Percentiles rank a stretch among this genome's conserved stretches.
These are phyloP conservation scores for Catharus ustulatus DNA, from an alignment of 2,797 vertebrate genomes.

Conservation along the genomic window DNA sequence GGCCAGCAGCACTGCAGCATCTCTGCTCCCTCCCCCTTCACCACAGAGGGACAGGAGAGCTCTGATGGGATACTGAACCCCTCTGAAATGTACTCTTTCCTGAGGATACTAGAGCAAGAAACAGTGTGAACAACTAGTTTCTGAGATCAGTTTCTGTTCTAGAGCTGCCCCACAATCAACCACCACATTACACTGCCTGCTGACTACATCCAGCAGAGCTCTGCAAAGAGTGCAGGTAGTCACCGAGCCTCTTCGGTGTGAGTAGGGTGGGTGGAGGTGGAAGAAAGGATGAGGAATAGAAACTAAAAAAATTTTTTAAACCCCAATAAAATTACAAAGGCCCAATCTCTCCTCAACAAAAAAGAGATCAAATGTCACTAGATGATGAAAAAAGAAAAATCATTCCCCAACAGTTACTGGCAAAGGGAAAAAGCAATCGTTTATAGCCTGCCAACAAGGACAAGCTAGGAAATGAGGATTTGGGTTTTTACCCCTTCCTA, in stretches of 20 bases:
- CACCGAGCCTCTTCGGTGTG: neutral
- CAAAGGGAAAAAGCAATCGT: neutral
- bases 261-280: neutral
- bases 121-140: neutral
- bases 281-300: neutral
- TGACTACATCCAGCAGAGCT: neutral
- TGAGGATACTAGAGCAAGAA: neutral
- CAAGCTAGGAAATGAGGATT: neutral
- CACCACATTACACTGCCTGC: neutral
- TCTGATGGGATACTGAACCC: neutral
- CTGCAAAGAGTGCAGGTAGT: neutral
- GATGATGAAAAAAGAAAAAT: neutral
- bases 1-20: neutral
- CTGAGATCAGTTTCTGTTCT: neutral
- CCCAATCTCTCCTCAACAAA: neutral
- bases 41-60: neutral
- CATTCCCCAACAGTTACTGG: neutral
- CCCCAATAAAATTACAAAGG: neutral
- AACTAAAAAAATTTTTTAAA: accelerated
- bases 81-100: neutral
- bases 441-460: neutral
- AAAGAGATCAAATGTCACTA: neutral
- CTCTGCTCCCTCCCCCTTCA: neutral
- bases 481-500: accelerated
- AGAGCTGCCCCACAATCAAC: neutral